A percentile compares a stretch with the other conserved stretches of the same genome.
These are phyloP conservation scores for Epinephelus lanceolatus DNA, from an alignment of 2,113 vertebrate genomes.

Conservation along the genomic window DNA sequence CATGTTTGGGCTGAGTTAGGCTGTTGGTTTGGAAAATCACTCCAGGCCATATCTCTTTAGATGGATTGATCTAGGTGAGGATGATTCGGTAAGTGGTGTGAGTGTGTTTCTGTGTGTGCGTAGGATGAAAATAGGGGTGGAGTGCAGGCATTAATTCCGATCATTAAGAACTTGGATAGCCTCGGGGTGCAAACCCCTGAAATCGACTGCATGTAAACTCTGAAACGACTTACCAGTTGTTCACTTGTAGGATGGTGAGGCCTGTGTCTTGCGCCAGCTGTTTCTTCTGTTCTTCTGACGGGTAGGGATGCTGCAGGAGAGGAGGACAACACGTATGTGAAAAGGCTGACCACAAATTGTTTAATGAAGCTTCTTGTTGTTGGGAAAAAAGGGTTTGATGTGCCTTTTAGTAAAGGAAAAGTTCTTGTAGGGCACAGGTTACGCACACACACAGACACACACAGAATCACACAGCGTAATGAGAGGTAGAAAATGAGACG, in stretches of 20 bases:
- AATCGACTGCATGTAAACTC: constrained; percentile 80
- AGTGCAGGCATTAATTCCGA: constrained; percentile 81
- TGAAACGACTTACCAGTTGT: constrained; percentile 96
- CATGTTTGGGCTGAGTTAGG: constrained; percentile 71
- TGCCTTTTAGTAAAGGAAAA: constrained; percentile 36
- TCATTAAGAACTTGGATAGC: constrained; percentile 82
- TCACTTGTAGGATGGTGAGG: constrained; percentile 99
- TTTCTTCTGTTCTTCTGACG: constrained; percentile 99
- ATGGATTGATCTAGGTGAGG: constrained; percentile 79
- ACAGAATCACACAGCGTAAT: constrained; percentile 21
- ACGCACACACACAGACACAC: constrained; percentile 28
- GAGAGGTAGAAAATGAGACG: constrained; percentile 53
- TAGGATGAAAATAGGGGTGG: constrained; percentile 48
- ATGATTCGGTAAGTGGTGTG: constrained; percentile 70
- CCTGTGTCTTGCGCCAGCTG: constrained; percentile 99
- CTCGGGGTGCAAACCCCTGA: constrained; percentile 68
- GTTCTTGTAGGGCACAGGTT: constrained; percentile 43
- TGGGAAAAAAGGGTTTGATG: constrained; percentile 9
- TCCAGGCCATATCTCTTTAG: constrained; percentile 76
- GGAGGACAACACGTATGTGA: constrained; percentile 34
- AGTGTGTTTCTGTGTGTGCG: constrained; percentile 25
- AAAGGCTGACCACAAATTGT: constrained; percentile 53
- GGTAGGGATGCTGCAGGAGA: constrained; percentile 94
- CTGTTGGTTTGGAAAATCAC: constrained; percentile 74
- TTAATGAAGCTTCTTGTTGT: constrained; percentile 57